These are phyloP conservation scores for Aotus griseimembra DNA, from an alignment of 2,797 vertebrate genomes.

Conservation along the genomic window DNA sequence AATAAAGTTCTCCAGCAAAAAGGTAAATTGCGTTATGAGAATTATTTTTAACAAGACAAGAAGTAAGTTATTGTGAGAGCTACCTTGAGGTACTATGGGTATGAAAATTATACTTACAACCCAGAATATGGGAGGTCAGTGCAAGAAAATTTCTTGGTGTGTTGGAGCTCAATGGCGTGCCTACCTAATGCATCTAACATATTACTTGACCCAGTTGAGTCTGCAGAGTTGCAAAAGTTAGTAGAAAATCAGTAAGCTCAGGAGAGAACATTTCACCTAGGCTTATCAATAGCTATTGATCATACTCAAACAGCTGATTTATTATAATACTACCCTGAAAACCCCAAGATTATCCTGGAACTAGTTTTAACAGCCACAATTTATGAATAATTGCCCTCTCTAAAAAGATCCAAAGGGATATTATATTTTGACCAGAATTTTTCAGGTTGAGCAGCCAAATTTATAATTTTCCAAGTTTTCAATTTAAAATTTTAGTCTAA, in stretches of 20 bases:
- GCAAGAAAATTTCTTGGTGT: neutral
- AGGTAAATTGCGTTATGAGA: neutral
- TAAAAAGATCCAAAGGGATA: neutral
- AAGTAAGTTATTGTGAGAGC: neutral
- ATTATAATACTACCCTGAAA: neutral
- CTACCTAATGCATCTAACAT: neutral
- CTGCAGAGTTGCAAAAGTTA: neutral
- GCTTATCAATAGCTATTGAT: neutral
- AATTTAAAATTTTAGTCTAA: neutral
- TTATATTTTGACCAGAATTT: neutral
- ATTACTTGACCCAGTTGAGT: neutral
- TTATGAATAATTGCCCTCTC: neutral
- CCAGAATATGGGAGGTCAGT: neutral
- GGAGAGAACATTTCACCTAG: neutral
- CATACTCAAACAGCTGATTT: neutral
- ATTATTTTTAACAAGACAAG: conserved; percentile 10
- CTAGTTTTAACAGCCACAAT: neutral
- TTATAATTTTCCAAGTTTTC: neutral
- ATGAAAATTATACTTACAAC: neutral
- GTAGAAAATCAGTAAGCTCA: neutral
- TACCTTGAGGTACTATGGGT: neutral
- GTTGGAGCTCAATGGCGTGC: neutral
- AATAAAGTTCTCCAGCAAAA: neutral
- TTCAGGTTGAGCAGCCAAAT: neutral
- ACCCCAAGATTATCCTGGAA: neutral